Evolutionary conservation across 1,140 invertebrate genomes (phyloP), one percentile per base, ranked within the genome.

Genomic region (Fopius arisanus): DNA sequence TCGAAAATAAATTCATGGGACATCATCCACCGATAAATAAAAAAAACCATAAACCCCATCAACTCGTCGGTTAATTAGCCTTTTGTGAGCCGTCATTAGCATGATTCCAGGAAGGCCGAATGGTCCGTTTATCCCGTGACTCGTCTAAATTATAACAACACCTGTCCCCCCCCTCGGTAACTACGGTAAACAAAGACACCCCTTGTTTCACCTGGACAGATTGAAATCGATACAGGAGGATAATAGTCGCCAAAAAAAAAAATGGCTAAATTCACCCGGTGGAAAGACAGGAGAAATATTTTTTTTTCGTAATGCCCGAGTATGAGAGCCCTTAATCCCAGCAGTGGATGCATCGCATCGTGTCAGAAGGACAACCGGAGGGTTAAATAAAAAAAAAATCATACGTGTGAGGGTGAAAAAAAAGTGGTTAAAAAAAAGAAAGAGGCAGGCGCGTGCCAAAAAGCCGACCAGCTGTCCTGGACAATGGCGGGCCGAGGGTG

Each of bases 401-500:
- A 40, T 21, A 59, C 26, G 9, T 59, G 26, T 28, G 26, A 7
- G 23, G 1, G 19, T 2, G 10, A 26, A n/a, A n/a, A n/a, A n/a
- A n/a, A n/a, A n/a, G n/a, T n/a, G 54, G 9, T 7, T 59, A 23
- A 23, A 28, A 70, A 16, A 41, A 51, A n/a, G n/a, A 48, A 75
- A 54, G 65, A 70, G 26, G 43, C 48, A 75, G 29, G 19, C 31
- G 63, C 29, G 63, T 67, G 68, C 62, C 62, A 67, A 71, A 75
- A 72, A 67, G 31, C 37, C 62, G 41, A 51, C 70, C 73, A 75
- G 73, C 73, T 70, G 73, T 71, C 73, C 48, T 31, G 26, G 40
- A 75, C 73, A 75, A 75, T 75, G 73, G 68, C 73, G 68, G 69
- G 73, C 69, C 59, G 43, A 73, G 29, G 48, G 65, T 29, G 71